Percentiles rank a stretch among this genome's conserved stretches.
phyloP scores from a whole-genome alignment of 2,797 vertebrate species.

The Sebastes paucispinis region DNA sequence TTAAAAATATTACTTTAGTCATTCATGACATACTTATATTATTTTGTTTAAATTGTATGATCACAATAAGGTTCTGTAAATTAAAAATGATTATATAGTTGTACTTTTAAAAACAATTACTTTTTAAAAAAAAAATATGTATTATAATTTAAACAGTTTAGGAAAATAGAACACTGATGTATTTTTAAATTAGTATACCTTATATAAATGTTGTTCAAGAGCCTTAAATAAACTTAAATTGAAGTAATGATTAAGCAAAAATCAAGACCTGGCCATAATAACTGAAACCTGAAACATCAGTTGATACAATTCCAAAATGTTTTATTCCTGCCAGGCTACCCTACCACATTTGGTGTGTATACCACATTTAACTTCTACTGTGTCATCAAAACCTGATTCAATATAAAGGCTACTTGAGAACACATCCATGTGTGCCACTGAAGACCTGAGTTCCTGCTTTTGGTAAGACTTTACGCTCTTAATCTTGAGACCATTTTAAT shows the following conservation, averaged over 20 bases:
- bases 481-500: not conserved
- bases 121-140: too few relatives aligned
- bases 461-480: not conserved
- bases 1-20: too few relatives aligned
- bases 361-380: not conserved
- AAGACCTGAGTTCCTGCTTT: not conserved
- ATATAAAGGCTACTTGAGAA: not conserved
- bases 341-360: not conserved
- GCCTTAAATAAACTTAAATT: not conserved
- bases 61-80: too few relatives aligned
- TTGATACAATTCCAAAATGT: not conserved
- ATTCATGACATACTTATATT: too few relatives aligned
- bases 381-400: not conserved
- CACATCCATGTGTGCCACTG: not conserved
- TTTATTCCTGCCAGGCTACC: not conserved
- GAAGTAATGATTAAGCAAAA: not conserved
- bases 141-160: too few relatives aligned
- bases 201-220: not conserved
- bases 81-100: too few relatives aligned
- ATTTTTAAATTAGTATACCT: not conserved
- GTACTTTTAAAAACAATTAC: too few relatives aligned
- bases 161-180: not conserved
- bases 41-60: too few relatives aligned
- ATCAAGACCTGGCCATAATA: not conserved
- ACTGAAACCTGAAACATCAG: not conserved